These are phyloP conservation scores for Acanthosepion pharaonis DNA, from an alignment of 2,888 invertebrate species.

Conservation along the genomic window DNA sequence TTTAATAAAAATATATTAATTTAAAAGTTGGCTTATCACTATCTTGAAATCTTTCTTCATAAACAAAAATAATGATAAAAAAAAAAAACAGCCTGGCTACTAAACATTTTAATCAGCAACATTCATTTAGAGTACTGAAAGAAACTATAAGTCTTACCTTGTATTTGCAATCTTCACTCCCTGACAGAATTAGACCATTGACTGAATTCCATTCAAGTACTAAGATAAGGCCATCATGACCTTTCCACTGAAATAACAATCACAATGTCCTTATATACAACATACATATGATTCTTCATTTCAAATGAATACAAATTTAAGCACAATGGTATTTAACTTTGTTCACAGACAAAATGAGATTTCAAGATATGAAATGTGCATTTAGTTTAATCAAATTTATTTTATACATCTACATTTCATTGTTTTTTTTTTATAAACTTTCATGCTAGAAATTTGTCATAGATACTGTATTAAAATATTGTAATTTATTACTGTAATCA, in stretches of 20 bases:
- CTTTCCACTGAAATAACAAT: slow-evolving; percentile 85
- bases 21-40: neutral
- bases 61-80: neutral
- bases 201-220: slow-evolving; percentile 80
- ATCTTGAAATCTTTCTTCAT: neutral
- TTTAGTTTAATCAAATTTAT: neutral
- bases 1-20: neutral
- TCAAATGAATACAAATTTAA: neutral
- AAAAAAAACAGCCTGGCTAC: neutral
- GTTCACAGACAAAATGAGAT: neutral
- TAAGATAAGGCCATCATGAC: slow-evolving; percentile 93
- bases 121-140: slow-evolving; percentile 62
- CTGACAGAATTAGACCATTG: slow-evolving; percentile 79
- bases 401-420: neutral
- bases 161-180: slow-evolving; percentile 85
- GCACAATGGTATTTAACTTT: neutral
- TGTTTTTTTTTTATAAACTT: neutral
- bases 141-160: slow-evolving; percentile 79
- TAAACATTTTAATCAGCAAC: neutral
- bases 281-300: neutral
- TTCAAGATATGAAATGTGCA: neutral
- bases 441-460: neutral
- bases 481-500: neutral
- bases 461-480: neutral
- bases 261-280: neutral